These are phyloP conservation scores for Molossus alvarezi DNA, from an alignment of 2,797 vertebrate species.

Conservation along the genomic window DNA sequence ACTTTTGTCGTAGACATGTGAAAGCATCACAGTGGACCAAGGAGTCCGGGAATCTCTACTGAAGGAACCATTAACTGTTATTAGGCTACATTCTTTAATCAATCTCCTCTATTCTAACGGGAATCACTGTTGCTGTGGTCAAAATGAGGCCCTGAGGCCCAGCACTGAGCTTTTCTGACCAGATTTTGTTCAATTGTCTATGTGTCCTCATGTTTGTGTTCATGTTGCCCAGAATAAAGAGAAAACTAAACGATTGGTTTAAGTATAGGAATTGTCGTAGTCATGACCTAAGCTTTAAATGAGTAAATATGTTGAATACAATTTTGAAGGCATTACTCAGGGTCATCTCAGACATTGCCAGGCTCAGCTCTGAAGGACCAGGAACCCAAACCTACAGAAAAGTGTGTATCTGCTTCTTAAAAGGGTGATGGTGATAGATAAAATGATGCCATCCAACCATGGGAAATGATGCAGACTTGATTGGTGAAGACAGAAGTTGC, in stretches of 20 bases:
- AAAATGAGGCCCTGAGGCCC: background rate
- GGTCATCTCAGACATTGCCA: background rate
- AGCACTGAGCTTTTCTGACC: background rate
- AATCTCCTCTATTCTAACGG: background rate
- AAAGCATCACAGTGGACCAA: background rate
- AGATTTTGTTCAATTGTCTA: background rate
- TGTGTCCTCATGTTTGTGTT: background rate
- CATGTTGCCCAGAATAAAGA: background rate
- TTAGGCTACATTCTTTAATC: background rate
- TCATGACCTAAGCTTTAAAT: slow-evolving; percentile 18
- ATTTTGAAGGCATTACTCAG: background rate
- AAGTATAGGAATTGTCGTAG: background rate
- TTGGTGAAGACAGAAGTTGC: background rate
- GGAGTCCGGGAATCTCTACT: background rate
- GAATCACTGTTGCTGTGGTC: background rate
- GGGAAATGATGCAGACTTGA: background rate
- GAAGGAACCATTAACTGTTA: background rate
- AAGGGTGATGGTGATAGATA: background rate
- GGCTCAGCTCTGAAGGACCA: background rate
- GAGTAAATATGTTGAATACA: background rate
- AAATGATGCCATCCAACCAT: background rate
- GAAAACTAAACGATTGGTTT: background rate
- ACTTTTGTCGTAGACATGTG: background rate
- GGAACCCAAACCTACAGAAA: background rate
- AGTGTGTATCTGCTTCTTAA: background rate